A percentile compares a stretch with the other conserved stretches of the same genome.
Conservation (phyloP, 2,888 invertebrate genomes). For the Notodonta dromedarius region DNA sequence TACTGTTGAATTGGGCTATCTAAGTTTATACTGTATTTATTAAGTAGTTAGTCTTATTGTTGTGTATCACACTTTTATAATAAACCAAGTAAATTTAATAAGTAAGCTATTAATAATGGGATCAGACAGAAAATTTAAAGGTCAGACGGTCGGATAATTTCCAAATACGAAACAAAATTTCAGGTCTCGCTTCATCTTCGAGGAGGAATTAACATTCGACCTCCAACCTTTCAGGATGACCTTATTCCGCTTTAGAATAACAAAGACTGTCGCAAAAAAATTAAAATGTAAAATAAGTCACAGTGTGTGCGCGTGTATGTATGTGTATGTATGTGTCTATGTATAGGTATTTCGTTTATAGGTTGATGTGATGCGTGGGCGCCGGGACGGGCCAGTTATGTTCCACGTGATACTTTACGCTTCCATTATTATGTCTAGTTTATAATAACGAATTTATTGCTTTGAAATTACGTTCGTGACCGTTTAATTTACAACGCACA, state of each 20-base stretch:
- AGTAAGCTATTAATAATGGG: no score
- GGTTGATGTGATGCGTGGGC: conserved; percentile 27
- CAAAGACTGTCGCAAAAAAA: neutral
- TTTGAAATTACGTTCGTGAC: conserved; percentile 9
- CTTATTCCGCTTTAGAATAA: neutral
- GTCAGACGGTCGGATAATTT: conserved; percentile 8
- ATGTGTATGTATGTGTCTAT: no score
- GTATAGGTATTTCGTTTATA: neutral
- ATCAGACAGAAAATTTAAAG: conserved; percentile 7
- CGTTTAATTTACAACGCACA: conserved; percentile 5
- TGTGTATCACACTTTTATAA: no score
- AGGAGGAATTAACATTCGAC: conserved; percentile 16
- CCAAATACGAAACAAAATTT: conserved; percentile 8
- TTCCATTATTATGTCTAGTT: conserved; percentile 33
- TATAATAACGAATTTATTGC: conserved; percentile 27
- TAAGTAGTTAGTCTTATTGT: no score
- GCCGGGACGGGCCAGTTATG: conserved; percentile 21
- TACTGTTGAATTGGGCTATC: no score
- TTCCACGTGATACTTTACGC: conserved; percentile 29
- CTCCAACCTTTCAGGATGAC: conserved; percentile 6
- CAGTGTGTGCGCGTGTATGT: neutral
- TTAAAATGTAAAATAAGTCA: neutral
- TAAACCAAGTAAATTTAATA: no score
- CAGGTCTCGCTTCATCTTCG: conserved; percentile 4
- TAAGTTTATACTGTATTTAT: no score